Evolutionary conservation across 2,113 vertebrate genomes (phyloP), one percentile per base, ranked within the genome.

Genomic region (Elgaria multicarinata): DNA sequence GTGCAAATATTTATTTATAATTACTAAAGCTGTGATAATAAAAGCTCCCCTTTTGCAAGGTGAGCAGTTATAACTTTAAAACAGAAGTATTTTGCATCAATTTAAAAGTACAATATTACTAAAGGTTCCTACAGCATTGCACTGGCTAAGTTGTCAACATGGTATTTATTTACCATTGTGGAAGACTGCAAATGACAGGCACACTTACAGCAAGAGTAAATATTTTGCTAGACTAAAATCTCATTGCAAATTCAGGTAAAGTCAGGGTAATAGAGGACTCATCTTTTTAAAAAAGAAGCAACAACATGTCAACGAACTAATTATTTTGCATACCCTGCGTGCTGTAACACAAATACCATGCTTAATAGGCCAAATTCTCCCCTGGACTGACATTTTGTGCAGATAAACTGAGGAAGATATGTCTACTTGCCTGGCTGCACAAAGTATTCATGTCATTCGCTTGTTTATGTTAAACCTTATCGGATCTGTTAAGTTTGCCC

Each of bases 401-500:
- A 94, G 92, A 91, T 72, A 3, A 20, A 71, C 64, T 44, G 86
- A 90, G 42, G 92, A 87, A 89, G 28, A 55, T 92, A 87, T 69
- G 28, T 92, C 91, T 92, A 93, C 92, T 94, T 93, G 92, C 87
- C 92, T 83, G 39, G 20, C 53, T 62, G 20, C 9, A 6, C 50
- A 33, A n/a, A 69, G 28, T 82, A 64, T 91, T 96, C 88, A 85
- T 58, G 71, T 62, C 26, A 42, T 36, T 42, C 10, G 8, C 1
- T 77, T 76, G 39, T 9, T 96, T 87, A 93, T 92, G 87, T 36
- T 62, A 24, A 53, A 26, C 91, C 92, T 95, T 85, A 82, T 93
- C 86, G 22, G 92, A 69, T 90, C 95, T 94, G 91, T 93, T 97
- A 87, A 33, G 96, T 95, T 97, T 96, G 97, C 97, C 97, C 97